phyloP scores from a whole-genome alignment of 2,888 invertebrate species.

The Tachina fera region DNA sequence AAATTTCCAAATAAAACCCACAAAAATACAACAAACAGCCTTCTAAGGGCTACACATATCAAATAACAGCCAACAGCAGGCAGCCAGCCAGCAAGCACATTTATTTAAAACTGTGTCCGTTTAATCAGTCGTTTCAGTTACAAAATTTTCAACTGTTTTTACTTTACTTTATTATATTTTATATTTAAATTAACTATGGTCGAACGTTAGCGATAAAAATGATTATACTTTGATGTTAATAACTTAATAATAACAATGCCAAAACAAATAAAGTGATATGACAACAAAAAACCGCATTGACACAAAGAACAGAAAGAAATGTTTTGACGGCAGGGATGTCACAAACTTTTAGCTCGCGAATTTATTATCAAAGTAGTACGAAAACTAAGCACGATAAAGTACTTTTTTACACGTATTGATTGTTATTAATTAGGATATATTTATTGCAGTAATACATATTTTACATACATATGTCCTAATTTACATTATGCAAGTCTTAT shows the following conservation, averaged over 20 bases:
- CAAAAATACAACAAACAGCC: constrained; percentile 3
- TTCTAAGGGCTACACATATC: neutral
- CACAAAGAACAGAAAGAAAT: constrained; percentile 42
- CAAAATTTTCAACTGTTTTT: constrained; percentile 3
- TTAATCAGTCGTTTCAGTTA: constrained; percentile 19
- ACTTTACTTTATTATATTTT: constrained; percentile 6
- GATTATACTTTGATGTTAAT: constrained; percentile 35
- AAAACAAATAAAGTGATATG: constrained; percentile 55
- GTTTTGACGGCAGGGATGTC: constrained; percentile 1
- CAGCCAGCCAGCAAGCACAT: neutral
- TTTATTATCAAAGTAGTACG: too few species aligned
- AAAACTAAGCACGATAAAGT: too few species aligned
- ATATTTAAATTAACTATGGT: constrained; percentile 9
- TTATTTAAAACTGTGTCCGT: neutral
- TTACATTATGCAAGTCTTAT: too few species aligned
- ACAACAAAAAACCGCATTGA: constrained; percentile 65
- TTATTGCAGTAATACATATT: too few species aligned
- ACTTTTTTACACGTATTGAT: too few species aligned
- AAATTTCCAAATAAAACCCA: neutral
- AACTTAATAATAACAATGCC: constrained; percentile 58
- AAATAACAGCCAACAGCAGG: neutral
- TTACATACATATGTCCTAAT: too few species aligned
- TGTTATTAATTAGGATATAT: too few species aligned
- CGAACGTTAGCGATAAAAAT: constrained; percentile 41
- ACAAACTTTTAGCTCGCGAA: neutral